Base-by-base conservation (phyloP, 2,888 invertebrate genomes). In the Chesias legatella region DNA sequence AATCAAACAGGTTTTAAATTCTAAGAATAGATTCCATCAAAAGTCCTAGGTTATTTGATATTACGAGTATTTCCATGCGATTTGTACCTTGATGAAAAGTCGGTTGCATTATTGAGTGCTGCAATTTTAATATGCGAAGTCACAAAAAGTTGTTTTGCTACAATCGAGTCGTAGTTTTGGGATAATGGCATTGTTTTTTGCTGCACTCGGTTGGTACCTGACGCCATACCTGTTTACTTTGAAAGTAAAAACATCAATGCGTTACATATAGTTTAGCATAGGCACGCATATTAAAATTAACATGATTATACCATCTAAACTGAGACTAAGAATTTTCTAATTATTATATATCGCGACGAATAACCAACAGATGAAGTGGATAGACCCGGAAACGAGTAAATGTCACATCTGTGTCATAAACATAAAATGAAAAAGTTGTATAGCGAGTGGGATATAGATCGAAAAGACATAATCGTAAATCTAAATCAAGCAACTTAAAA, bases 81-180 rank as follows among this genome's bases (percentile, higher is more conserved):
- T 29, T 37, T 7, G 23, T 17, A 30, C 9, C 30, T 26, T 33
- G 33, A 11, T 26, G 24, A 37, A 26, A 23, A 35, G 10, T 7
- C 11, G n/a, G 33, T n/a, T 33, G 10, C 21, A 20, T 30, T 30
- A 30, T 29, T 25, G 17, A 20, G 21, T 28, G 3, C 25, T 43
- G 25, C 30, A 17, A 20, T 24, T 17, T 17, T 2, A 3, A 17
- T 17, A 17, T 35, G 32, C 10, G 17, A 30, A 28, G 9, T 17
- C 24, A 48, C 45, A 63, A 67, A 65, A 60, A 64, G 59, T 33
- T 48, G 59, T 55, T 62, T 57, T 52, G 53, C 46, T 24, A 35
- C 38, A 29, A 33, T 40, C 25, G 7, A 33, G 17, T 23, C 20
- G 7, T 20, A 36, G 13, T 22, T 27, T 10, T 6, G 8, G n/a